phyloP scores from a whole-genome alignment of 2,797 vertebrate species.

The Phoeniculus purpureus region DNA sequence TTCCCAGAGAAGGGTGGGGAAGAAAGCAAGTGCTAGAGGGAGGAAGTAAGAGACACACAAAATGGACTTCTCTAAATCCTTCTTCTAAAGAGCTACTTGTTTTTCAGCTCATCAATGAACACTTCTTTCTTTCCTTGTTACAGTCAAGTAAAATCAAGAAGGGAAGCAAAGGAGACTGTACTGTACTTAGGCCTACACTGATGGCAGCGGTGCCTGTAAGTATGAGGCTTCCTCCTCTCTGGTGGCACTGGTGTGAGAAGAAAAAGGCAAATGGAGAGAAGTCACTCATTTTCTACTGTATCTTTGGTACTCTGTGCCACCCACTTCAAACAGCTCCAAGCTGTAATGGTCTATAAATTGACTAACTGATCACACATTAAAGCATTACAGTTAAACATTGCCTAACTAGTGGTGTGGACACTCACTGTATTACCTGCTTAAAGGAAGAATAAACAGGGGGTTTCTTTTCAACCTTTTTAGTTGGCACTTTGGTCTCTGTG shows the following conservation, averaged over 20 bases:
- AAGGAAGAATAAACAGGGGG: neutral
- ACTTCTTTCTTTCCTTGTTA: slow-evolving; percentile 45
- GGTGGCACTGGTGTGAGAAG: neutral
- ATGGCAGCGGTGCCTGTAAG: slow-evolving; percentile 97
- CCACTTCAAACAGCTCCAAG: neutral
- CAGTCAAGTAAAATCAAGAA: slow-evolving; percentile 98
- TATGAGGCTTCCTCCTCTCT: neutral
- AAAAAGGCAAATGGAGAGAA: neutral
- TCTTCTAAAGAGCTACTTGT: neutral
- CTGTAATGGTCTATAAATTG: neutral
- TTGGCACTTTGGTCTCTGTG: neutral
- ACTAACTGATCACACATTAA: neutral
- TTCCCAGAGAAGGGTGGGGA: neutral
- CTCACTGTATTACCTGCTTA: neutral
- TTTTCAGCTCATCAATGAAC: neutral
- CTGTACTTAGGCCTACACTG: slow-evolving; percentile 90
- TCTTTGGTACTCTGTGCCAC: neutral
- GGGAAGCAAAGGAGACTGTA: slow-evolving; percentile 94
- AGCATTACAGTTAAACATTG: neutral
- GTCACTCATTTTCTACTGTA: neutral
- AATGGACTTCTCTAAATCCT: neutral
- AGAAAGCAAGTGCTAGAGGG: neutral
- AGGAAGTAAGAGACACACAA: neutral
- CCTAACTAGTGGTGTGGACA: neutral
- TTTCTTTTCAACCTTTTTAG: neutral